Evolutionary conservation across 2,797 vertebrate species (phyloP), one percentile per base, ranked within the genome.

Genomic region (Lagocephalus sceleratus): DNA sequence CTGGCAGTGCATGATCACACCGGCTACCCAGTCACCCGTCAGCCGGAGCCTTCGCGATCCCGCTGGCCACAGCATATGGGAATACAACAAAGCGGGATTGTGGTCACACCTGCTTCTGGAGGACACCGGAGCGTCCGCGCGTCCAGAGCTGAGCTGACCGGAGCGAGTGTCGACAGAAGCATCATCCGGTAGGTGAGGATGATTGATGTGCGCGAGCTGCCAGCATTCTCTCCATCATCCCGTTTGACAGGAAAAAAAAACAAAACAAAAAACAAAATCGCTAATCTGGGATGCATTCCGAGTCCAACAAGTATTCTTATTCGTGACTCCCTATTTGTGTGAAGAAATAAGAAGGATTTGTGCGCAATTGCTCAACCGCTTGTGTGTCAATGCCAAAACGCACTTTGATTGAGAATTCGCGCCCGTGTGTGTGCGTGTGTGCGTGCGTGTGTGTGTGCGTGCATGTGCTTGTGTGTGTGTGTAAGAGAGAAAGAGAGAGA

Each of bases 61-160:
- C 63, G 62, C 73, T 35, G 82, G 75, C 71, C 71, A 76, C 82
- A 83, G 75, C 76, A 80, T 89, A 82, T 85, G 84, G 87, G 85
- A 90, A 85, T 89, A 90, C 85, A 82, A 73, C 83, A 54, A 65
- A 75, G 66, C 64, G 77, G 80, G 66, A 62, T 60, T 54, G 74
- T 66, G 79, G 63, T 84, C 77, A 59, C 77, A 82, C 83, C 83
- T 82, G 84, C 63, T 51, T 60, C 10, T 54, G 78, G 59, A 75
- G 71, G 75, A 76, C 72, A 63, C 48, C 42, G 67, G 73, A 63
- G 69, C 52, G 84, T 50, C 73, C 44, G 64, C 19, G 53, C 51
- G 43, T 38, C 17, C 35, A 44, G 51, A 63, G 46, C 69, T 3
- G 58, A 54, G 62, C 63, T 6, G 32, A 35, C 32, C 32, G 32